These are phyloP conservation scores for Blastomussa wellsi DNA, from an alignment of 92 coral and sea anemone species.

Conservation along the genomic window DNA sequence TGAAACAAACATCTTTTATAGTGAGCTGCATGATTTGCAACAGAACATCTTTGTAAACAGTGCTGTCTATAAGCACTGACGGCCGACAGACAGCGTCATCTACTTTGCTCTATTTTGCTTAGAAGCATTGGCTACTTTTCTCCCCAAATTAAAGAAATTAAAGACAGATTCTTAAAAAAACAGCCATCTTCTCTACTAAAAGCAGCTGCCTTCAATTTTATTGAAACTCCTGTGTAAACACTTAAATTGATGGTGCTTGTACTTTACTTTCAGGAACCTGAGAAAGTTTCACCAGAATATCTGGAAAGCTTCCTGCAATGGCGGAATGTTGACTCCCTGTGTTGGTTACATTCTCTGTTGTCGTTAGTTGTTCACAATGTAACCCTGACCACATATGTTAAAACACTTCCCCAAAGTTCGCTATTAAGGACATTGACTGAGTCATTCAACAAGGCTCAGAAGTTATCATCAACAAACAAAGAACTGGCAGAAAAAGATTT, in stretches of 20 bases:
- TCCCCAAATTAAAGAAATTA: no score
- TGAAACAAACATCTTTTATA: no score
- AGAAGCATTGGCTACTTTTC: no score
- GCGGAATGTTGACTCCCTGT: conserved; percentile 78
- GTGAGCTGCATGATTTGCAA: no score
- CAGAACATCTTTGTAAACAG: no score
- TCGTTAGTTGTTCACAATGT: conserved; percentile 78
- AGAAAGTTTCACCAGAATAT: neutral
- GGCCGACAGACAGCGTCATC: no score
- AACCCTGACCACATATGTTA: conserved; percentile 24
- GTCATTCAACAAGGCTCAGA: conserved; percentile 66
- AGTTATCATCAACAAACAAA: conserved; percentile 27
- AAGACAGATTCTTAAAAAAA: no score
- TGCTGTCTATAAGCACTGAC: no score
- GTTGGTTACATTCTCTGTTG: conserved; percentile 85
- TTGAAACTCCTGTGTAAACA: no score
- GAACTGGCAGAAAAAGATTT: conserved; percentile 53
- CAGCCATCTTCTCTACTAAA: no score
- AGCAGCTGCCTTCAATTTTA: no score
- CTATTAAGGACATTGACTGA: conserved; percentile 44
- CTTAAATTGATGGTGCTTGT: neutral
- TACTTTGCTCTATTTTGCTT: no score
- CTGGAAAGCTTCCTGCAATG: conserved; percentile 64
- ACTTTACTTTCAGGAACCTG: conserved; percentile 12
- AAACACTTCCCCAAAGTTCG: conserved; percentile 20